Evolutionary conservation across 2,797 vertebrate genomes (phyloP).

Genomic region (Paedocypris micromegethes): DNA sequence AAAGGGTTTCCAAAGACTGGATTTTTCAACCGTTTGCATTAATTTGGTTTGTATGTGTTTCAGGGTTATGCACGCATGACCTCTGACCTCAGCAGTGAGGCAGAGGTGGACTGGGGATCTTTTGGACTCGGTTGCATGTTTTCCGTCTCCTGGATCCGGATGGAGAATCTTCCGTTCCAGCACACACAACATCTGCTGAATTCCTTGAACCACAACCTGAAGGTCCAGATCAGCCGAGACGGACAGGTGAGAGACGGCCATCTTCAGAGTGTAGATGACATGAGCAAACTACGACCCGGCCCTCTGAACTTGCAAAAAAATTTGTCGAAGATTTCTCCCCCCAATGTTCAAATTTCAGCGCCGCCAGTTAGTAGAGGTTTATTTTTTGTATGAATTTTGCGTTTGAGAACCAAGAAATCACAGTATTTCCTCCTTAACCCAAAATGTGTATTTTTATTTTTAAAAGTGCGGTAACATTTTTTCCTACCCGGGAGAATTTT

Average conservation of each 20-base stretch:
- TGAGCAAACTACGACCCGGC: background rate
- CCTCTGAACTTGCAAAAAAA: too few species aligned
- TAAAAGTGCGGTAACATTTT: too few species aligned
- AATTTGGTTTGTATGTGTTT: background rate
- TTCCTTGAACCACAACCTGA: slow-evolving; percentile 89
- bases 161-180: slow-evolving; percentile 81
- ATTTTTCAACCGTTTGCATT: background rate
- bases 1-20: too few species aligned
- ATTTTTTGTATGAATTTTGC: too few species aligned
- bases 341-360: background rate
- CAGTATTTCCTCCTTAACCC: too few species aligned
- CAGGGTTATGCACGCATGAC: slow-evolving; percentile 89
- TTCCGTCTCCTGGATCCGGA: slow-evolving; percentile 84
- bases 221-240: slow-evolving; percentile 89
- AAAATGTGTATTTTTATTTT: too few species aligned
- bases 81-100: slow-evolving; percentile 74
- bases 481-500: too few species aligned
- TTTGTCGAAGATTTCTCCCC: too few species aligned
- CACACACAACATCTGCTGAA: slow-evolving; percentile 81
- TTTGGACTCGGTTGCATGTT: slow-evolving; percentile 80
- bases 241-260: slow-evolving; percentile 76
- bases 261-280: too few species aligned
- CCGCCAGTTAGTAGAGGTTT: background rate
- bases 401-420: too few species aligned
- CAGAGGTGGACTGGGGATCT: slow-evolving; percentile 83